Conservation (phyloP, 2,888 invertebrate genomes). For the Ephialtes manifestator region DNA sequence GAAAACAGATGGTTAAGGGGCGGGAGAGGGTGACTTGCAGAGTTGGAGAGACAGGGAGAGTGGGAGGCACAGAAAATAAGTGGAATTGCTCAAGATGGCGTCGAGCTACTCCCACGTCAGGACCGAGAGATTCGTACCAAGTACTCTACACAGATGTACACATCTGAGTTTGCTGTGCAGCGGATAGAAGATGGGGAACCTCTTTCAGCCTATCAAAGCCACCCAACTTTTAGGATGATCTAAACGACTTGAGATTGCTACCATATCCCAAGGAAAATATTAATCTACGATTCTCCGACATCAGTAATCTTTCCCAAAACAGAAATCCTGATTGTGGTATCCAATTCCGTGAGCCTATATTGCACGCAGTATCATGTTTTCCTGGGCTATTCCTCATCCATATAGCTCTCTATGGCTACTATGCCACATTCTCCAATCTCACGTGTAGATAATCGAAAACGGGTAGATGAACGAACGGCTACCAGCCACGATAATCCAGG, state of each 20-base stretch:
- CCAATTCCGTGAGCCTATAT: conserved; percentile 50
- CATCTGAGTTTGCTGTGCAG: not conserved
- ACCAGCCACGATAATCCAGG: conserved; percentile 69
- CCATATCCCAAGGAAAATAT: not conserved
- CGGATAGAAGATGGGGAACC: not conserved
- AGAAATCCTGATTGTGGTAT: conserved; percentile 21
- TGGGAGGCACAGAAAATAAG: conserved; percentile 60
- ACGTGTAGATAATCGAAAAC: conserved; percentile 70
- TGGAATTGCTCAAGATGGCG: conserved; percentile 71
- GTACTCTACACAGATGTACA: not conserved
- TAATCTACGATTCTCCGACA: not conserved
- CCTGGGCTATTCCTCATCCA: conserved; percentile 51
- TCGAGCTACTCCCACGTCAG: conserved; percentile 38
- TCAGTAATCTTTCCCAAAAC: conserved; percentile 13
- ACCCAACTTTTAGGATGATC: not conserved
- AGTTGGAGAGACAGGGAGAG: conserved; percentile 63
- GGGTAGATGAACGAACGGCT: conserved; percentile 68
- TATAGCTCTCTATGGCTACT: conserved; percentile 45
- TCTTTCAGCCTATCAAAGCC: not conserved
- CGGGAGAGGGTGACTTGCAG: conserved; percentile 66
- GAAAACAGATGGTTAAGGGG: conserved; percentile 57
- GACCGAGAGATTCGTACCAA: conserved; percentile 2
- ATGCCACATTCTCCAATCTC: conserved; percentile 67
- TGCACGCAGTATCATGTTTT: conserved; percentile 49
- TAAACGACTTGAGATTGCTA: not conserved